Base-by-base conservation (phyloP, 2,888 invertebrate genomes). In the Trypoxylon attenuatum region DNA sequence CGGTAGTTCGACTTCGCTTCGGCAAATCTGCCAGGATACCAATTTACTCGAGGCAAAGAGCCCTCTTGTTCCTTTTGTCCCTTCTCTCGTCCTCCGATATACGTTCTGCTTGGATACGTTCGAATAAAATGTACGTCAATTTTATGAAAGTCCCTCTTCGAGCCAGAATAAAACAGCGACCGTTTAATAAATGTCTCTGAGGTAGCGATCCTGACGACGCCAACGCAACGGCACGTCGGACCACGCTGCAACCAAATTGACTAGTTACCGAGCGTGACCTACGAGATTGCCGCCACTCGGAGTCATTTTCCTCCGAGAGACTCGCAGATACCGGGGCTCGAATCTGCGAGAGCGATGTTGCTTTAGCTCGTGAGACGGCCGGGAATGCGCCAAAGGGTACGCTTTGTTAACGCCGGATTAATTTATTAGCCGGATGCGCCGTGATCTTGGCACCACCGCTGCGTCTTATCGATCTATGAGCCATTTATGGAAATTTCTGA, bases 11-110 rank as follows among this genome's bases (percentile, higher is more conserved):
- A 54, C 58, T 52, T 41, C 54, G 25, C 55, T 5, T 42, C 51
- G 29, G 25, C 49, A 38, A 58, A 46, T 53, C 43, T 23, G 39
- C 23, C 49, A 33, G 62, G 55, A 72, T 69, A 71, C 67, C 73
- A 78, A 76, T 78, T 76, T 77, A 71, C 70, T 73, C 46, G 38
- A 46, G 67, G 50, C 45, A 57, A 61, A 67, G 61, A 59, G 57
- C 16, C 27, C 18, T 41, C 21, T 65, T n/a, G 8, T 57, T 25
- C 53, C 33, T 50, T 57, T 55, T 54, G 50, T 42, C 43, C n/a
- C 22, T 41, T 22, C 41, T n/a, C 41, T 19, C 18, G 33, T 52
- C 42, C 49, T 58, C 42, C 49, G 16, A 25, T 45, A 21, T 22
- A 33, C 43, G n/a, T n/a, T n/a, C n/a, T n/a, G n/a, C 15, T 21